Base-by-base conservation (phyloP, 1,140 invertebrate species). In the Cydia splendana region DNA sequence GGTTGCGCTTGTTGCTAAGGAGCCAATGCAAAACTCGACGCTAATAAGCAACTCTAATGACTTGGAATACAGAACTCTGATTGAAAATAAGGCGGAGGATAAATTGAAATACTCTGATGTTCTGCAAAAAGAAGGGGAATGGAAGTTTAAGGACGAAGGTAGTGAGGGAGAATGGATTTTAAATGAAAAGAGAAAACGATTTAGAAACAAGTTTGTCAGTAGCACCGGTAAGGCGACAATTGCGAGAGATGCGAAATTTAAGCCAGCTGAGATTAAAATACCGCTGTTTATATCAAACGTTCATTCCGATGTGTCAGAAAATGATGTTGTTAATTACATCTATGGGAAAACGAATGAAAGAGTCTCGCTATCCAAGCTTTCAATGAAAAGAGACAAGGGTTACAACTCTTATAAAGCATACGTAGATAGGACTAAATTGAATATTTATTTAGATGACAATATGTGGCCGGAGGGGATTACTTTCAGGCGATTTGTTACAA, bases 251-350 rank as follows among this genome's bases (percentile, higher is more conserved):
- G n/a, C 34, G 13, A 74, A 74, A 20, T 74, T 74, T 45, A 74
- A 74, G 38, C 3, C 71, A 2, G 71, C 71, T 2, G 71, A 74
- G 1, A 45, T n/a, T 3, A 38, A 45, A 34, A 20, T 74, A 3
- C 71, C 71, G 10, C 15, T 74, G 10, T 74, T 74, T 74, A 48
- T 74, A 0, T 74, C 34, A 2, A 51, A 74, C 18, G 71, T 74
- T 0, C 34, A 74, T 20, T 42, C 7, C 1, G 34, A 45, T 1
- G 18, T 18, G 4, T 45, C 15, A 4, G 42, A 74, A 9, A 74
- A 18, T 18, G 71, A 74, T 9, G 20, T 74, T 38, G n/a, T 4
- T 1, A 38, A 74, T 1, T 74, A 74, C 45, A 9, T 74, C 0
- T 18, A 38, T 5, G 30, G 13, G 4, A 74, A 48, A 45, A 74